These are phyloP conservation scores for Tragelaphus imberbis DNA, from an alignment of 2,113 vertebrate genomes.

Conservation along the genomic window DNA sequence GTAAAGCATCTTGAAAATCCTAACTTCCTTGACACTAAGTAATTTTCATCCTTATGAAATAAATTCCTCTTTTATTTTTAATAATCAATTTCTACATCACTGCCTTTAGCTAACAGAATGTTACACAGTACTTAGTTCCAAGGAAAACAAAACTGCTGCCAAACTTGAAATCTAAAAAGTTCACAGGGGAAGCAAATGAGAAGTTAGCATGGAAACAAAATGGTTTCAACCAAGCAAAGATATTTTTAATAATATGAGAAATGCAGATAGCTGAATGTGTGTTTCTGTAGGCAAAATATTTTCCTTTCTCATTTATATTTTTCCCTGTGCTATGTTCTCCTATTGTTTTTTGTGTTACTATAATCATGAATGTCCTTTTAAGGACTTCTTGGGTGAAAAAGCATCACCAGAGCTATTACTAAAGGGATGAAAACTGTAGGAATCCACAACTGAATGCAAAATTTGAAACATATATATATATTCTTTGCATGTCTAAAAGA, in stretches of 20 bases:
- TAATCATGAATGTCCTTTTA: neutral
- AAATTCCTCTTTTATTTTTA: slow-evolving; percentile 52
- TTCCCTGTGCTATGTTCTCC: neutral
- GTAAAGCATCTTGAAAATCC: slow-evolving; percentile 21
- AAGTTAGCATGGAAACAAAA: slow-evolving; percentile 40
- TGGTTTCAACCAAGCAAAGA: slow-evolving; percentile 32
- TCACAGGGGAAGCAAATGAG: slow-evolving; percentile 52
- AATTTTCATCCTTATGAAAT: slow-evolving; percentile 47
- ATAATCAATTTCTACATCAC: slow-evolving; percentile 64
- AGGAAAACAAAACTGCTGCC: slow-evolving; percentile 65
- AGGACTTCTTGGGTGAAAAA: neutral
- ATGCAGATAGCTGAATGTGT: neutral
- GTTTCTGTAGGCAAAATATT: slow-evolving; percentile 27
- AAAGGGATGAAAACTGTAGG: neutral
- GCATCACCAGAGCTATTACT: neutral
- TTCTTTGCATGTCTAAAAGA: neutral
- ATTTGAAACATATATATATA: neutral
- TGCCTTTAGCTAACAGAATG: slow-evolving; percentile 49
- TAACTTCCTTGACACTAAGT: slow-evolving; percentile 27
- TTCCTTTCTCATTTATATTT: neutral
- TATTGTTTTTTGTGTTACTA: neutral
- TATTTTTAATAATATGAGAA: slow-evolving; percentile 64
- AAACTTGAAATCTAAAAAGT: slow-evolving; percentile 58
- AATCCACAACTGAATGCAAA: neutral
- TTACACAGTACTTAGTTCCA: slow-evolving; percentile 42